A percentile compares a stretch with the other conserved stretches of the same genome.
These are phyloP conservation scores for Phylloscopus trochilus DNA, from an alignment of 2,113 vertebrate genomes.

Conservation along the genomic window DNA sequence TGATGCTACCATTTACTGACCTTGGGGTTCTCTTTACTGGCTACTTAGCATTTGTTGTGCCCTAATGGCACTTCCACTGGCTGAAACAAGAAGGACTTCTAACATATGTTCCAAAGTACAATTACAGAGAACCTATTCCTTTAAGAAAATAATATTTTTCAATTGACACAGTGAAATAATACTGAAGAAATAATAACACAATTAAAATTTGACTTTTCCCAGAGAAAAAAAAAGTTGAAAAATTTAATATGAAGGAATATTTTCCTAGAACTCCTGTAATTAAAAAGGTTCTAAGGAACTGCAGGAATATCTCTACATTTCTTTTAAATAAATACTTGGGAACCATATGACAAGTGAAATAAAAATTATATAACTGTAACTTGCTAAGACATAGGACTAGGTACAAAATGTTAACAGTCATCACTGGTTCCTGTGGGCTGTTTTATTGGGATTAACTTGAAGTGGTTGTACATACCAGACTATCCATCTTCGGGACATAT, in stretches of 20 bases:
- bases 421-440: not conserved
- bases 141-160: not conserved
- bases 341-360: not conserved
- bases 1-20: not conserved
- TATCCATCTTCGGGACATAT: slow-evolving; percentile 80
- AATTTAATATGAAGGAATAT: not conserved
- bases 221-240: not conserved
- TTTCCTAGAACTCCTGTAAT: not conserved
- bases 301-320: not conserved
- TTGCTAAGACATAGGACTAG: not conserved
- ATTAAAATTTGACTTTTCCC: not conserved
- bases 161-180: not conserved
- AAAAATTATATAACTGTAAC: not conserved
- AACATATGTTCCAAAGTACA: not conserved
- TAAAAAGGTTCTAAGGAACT: not conserved
- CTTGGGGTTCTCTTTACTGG: not conserved
- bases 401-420: not conserved
- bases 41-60: not conserved
- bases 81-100: not conserved
- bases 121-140: not conserved
- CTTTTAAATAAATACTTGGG: not conserved
- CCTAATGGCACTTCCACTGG: not conserved
- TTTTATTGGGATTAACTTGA: slow-evolving; percentile 14
- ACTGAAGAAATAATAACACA: not conserved
- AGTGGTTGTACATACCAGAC: slow-evolving; percentile 74